phyloP scores from a whole-genome alignment of 2,888 invertebrate genomes.

The Mechanitis messenoides region DNA sequence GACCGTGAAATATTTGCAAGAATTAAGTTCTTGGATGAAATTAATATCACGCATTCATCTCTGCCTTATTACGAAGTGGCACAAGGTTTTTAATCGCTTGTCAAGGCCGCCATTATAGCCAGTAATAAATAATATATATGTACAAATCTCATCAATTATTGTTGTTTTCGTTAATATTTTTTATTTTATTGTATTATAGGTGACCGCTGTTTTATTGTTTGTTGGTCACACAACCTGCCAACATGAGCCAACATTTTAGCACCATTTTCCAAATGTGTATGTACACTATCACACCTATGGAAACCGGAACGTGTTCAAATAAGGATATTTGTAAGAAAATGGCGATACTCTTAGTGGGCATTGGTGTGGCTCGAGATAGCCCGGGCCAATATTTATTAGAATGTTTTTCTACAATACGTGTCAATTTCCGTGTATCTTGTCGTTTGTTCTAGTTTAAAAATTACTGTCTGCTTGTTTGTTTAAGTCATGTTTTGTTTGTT shows the following conservation, averaged over 20 bases:
- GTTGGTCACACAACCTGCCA: not conserved
- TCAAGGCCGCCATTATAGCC: constrained; percentile 16
- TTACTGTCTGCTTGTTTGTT: no score
- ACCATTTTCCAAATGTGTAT: constrained; percentile 8
- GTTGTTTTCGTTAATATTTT: constrained; percentile 5
- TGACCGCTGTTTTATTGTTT: not conserved
- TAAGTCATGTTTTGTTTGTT: no score
- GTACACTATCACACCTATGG: constrained; percentile 27
- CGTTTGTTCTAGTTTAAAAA: not conserved
- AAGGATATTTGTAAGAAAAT: constrained; percentile 33
- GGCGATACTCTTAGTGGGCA: constrained; percentile 23
- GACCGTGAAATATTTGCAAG: constrained; percentile 1
- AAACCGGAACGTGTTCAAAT: constrained; percentile 28
- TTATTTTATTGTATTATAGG: not conserved
- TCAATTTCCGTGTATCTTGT: not conserved
- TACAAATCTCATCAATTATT: not conserved
- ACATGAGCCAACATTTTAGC: constrained; percentile 1
- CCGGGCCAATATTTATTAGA: constrained; percentile 14
- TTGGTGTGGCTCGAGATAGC: constrained; percentile 25
- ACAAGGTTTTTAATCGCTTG: constrained; percentile 20
- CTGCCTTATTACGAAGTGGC: constrained; percentile 12
- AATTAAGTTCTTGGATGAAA: constrained; percentile 2
- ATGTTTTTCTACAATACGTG: constrained; percentile 1
- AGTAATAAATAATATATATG: constrained; percentile 8
- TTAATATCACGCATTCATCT: constrained; percentile 6